Conservation (phyloP, 2,113 vertebrate species). For the Bos taurus region DNA sequence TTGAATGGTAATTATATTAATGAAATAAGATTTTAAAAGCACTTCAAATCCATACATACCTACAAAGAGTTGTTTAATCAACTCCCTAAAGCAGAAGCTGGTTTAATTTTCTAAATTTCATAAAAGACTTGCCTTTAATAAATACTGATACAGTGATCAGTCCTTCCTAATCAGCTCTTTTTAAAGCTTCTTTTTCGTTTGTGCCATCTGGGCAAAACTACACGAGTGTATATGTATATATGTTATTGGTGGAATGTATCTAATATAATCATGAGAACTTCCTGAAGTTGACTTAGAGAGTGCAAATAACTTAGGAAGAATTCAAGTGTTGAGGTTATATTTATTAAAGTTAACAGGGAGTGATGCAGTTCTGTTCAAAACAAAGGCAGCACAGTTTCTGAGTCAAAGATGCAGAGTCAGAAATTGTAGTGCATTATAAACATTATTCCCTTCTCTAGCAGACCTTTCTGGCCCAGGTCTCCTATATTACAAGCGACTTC, state of each 20-base stretch:
- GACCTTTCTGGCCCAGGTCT: not conserved
- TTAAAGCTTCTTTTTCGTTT: not conserved
- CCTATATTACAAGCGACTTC: not conserved
- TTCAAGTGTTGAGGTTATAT: not conserved
- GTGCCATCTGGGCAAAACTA: not conserved
- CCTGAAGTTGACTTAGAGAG: not conserved
- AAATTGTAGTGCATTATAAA: not conserved
- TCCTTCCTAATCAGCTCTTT: not conserved
- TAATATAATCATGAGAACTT: conserved; percentile 6
- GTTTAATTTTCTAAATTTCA: conserved; percentile 50
- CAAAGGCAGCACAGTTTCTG: not conserved
- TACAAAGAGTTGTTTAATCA: conserved; percentile 40
- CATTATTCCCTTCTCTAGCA: not conserved
- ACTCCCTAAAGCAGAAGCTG: not conserved
- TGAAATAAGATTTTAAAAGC: conserved; percentile 60
- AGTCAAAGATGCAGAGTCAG: not conserved
- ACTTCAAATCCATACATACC: conserved; percentile 58
- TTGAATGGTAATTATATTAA: conserved; percentile 63
- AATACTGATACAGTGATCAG: not conserved
- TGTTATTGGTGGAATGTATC: not conserved
- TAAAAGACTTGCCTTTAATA: conserved; percentile 27
- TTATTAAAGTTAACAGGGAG: not conserved
- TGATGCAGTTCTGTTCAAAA: not conserved
- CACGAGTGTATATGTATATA: not conserved
- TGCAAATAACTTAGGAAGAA: not conserved